Conservation (phyloP, 2,797 vertebrate species). For the Craterocephalus amniculus region DNA sequence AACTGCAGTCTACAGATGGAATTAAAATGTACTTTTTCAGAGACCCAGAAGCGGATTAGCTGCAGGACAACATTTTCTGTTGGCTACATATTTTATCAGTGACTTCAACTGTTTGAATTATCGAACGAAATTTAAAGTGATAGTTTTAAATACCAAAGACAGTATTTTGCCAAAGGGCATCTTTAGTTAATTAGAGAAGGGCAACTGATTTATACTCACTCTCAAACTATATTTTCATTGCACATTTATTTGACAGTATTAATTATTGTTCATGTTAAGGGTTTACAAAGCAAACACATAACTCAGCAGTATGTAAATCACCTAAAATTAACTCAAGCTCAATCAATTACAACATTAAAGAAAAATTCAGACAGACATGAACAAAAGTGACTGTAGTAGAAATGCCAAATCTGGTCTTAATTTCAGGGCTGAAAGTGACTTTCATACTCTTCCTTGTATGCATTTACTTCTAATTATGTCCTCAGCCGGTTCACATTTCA, state of each 20-base stretch:
- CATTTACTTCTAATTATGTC: not conserved
- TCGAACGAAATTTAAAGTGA: not conserved
- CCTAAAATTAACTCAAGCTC: not conserved
- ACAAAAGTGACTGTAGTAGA: not conserved
- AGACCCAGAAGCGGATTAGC: constrained; percentile 5
- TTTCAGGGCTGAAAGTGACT: not conserved
- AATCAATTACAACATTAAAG: constrained; percentile 4
- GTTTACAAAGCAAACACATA: not conserved
- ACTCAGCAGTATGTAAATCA: not conserved
- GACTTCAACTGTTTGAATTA: not conserved
- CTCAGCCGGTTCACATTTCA: not conserved
- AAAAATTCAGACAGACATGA: not conserved
- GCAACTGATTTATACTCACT: not conserved
- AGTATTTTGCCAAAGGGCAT: not conserved
- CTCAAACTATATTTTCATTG: not conserved
- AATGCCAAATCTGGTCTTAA: not conserved
- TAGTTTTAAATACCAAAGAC: not conserved
- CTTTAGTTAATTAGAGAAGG: constrained; percentile 6
- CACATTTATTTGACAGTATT: not conserved
- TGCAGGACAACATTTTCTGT: not conserved
- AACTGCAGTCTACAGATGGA: not conserved
- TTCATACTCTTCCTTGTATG: not conserved
- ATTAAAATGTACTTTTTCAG: constrained; percentile 10
- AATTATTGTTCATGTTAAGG: not conserved
- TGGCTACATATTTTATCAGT: constrained; percentile 8